phyloP scores from a whole-genome alignment of 2,113 vertebrate genomes.

The Hemichromis elongatus region DNA sequence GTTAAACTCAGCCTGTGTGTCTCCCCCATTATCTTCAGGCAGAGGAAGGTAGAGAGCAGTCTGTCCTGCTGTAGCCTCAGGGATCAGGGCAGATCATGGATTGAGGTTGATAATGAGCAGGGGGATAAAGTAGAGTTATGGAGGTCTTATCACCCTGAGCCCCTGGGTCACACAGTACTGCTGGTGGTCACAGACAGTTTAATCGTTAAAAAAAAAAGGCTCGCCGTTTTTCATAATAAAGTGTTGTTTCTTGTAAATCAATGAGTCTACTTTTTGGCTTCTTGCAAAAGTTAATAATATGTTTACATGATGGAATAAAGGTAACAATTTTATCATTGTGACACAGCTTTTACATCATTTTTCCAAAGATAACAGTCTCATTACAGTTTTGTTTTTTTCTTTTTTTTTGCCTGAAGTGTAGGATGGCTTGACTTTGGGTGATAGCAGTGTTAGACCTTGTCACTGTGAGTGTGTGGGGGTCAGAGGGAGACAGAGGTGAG shows the following conservation, averaged over 20 bases:
- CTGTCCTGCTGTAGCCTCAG: constrained; percentile 24
- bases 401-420: neutral
- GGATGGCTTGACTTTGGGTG: neutral
- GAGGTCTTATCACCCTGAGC: constrained; percentile 69
- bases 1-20: constrained; percentile 40
- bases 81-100: constrained; percentile 51
- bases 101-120: constrained; percentile 68
- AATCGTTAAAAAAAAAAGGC: constrained; percentile 14
- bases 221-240: neutral
- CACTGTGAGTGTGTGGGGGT: constrained; percentile 33
- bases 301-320: neutral
- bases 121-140: constrained; percentile 73
- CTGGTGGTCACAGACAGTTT: constrained; percentile 54
- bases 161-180: constrained; percentile 56
- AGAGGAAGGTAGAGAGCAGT: constrained; percentile 13
- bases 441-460: constrained; percentile 14
- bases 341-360: neutral
- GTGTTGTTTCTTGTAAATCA: neutral
- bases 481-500: constrained; percentile 44
- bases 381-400: neutral
- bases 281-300: neutral
- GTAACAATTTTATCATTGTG: neutral
- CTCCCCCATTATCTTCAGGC: constrained; percentile 54
- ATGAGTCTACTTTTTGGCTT: neutral
- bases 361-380: neutral